These are phyloP conservation scores for Rhagonycha lutea DNA, from an alignment of 2,888 invertebrate genomes.

Conservation along the genomic window DNA sequence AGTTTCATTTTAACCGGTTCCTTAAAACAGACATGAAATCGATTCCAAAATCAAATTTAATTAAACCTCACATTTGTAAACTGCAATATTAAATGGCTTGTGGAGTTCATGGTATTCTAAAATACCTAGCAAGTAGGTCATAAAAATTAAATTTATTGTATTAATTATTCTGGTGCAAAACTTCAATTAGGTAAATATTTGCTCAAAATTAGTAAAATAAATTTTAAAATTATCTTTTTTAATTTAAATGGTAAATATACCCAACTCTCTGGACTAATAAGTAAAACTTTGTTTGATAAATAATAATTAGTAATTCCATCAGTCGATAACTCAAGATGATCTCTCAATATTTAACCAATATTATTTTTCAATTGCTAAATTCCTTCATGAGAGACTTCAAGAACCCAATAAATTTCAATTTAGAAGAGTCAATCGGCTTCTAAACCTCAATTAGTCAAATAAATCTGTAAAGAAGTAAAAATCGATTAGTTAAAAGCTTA, in stretches of 20 bases:
- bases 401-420: background rate
- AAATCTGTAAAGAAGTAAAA: background rate
- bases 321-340: no score
- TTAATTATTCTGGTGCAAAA: background rate
- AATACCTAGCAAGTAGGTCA: background rate
- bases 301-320: no score
- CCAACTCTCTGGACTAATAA: background rate
- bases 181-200: background rate
- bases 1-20: background rate
- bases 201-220: background rate
- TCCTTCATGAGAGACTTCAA: background rate
- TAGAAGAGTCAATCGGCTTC: background rate
- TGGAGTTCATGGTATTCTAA: background rate
- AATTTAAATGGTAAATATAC: background rate
- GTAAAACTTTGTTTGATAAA: background rate
- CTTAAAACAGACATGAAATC: background rate
- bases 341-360: no score
- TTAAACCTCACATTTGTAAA: background rate
- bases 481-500: background rate
- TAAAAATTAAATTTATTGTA: background rate
- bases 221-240: background rate
- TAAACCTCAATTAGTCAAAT: background rate
- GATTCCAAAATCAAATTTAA: background rate
- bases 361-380: no score
- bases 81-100: background rate